Evolutionary conservation across 2,888 invertebrate species (phyloP).

Genomic region (Loripinus fragilis): DNA sequence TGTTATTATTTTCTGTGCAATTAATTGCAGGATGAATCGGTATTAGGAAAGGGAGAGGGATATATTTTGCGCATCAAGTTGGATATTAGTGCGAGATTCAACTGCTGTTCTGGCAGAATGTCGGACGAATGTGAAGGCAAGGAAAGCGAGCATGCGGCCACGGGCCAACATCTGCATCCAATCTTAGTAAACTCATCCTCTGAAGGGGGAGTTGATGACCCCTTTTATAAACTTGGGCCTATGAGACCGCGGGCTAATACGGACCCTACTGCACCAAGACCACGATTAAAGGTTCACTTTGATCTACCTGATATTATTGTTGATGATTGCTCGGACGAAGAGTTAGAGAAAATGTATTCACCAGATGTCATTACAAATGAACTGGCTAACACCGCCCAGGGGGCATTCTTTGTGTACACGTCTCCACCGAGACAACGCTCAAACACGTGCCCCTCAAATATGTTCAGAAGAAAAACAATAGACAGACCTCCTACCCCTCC

Average conservation of each 20-base stretch:
- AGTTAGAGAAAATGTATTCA: constrained; percentile 37
- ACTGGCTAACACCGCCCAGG: constrained; percentile 51
- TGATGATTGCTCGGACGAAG: constrained; percentile 58
- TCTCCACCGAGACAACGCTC: constrained; percentile 57
- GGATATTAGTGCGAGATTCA: not conserved
- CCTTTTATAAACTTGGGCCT: constrained; percentile 31
- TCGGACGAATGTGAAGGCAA: not conserved
- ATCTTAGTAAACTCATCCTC: not conserved
- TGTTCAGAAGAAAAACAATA: constrained; percentile 42
- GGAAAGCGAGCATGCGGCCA: not conserved
- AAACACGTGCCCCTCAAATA: constrained; percentile 54
- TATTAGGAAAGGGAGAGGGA: not conserved
- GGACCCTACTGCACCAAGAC: constrained; percentile 51
- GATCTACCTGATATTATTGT: constrained; percentile 60
- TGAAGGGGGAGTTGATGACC: constrained; percentile 26
- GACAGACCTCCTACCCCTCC: constrained; percentile 23
- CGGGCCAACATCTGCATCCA: not conserved
- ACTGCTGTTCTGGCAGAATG: not conserved
- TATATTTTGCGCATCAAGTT: not conserved
- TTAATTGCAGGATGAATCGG: not conserved
- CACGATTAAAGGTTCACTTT: constrained; percentile 50
- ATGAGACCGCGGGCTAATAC: constrained; percentile 59
- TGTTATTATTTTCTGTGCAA: too few species aligned
- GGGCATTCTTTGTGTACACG: constrained; percentile 61
- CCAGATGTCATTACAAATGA: constrained; percentile 47